Conservation (phyloP, 1,140 invertebrate species). For the Formica selysi region DNA sequence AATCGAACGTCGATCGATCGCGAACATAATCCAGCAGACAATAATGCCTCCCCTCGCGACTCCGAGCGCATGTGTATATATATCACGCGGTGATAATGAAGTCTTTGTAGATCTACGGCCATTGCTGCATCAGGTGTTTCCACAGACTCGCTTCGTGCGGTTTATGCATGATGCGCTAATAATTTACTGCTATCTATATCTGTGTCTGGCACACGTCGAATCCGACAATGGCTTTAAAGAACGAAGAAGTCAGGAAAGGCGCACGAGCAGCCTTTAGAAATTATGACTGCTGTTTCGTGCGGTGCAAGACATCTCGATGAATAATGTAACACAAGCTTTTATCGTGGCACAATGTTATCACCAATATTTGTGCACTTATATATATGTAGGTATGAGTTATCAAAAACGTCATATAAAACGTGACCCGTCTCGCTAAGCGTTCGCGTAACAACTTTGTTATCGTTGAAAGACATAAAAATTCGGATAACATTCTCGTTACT, state of each 20-base stretch:
- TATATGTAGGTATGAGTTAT: background rate
- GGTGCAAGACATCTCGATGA: background rate
- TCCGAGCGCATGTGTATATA: slow-evolving; percentile 57
- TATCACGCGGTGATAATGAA: slow-evolving; percentile 63
- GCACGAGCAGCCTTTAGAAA: background rate
- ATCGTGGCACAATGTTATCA: slow-evolving; percentile 19
- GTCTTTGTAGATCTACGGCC: slow-evolving; percentile 44
- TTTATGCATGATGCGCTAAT: slow-evolving; percentile 39
- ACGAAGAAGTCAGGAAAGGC: background rate
- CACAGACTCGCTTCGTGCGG: background rate
- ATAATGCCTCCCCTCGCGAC: slow-evolving; percentile 66
- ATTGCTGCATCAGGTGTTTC: slow-evolving; percentile 45
- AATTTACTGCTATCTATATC: slow-evolving; percentile 31
- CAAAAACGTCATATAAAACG: background rate
- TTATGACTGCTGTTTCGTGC: background rate
- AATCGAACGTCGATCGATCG: slow-evolving; percentile 64
- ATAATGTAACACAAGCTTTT: background rate
- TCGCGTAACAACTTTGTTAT: background rate
- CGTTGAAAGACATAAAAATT: background rate
- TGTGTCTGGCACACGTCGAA: background rate
- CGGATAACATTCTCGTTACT: background rate
- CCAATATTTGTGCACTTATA: background rate
- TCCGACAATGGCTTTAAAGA: background rate
- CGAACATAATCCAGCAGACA: slow-evolving; percentile 66
- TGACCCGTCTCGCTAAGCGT: background rate